Percentiles rank a stretch among this genome's conserved stretches.
These are phyloP conservation scores for Boloria euphrosyne DNA, from an alignment of 2,888 invertebrate genomes.

Conservation along the genomic window DNA sequence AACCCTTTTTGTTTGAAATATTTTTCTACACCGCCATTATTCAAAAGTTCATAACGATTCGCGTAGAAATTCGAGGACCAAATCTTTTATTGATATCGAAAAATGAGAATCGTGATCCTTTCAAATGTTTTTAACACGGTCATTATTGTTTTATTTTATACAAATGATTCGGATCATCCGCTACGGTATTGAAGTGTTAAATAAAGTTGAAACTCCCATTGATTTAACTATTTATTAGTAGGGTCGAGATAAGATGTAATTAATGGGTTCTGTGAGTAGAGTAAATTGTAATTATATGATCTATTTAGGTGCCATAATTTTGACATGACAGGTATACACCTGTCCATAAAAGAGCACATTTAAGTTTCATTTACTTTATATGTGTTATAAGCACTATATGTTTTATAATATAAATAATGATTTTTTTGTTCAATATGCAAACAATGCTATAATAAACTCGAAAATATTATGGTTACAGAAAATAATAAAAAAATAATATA, in stretches of 20 bases:
- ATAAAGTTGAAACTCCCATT: constrained; percentile 48
- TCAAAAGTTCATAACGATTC: constrained; percentile 78
- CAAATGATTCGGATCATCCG: constrained; percentile 51
- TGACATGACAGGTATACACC: constrained; percentile 15
- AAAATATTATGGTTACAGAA: too few species aligned
- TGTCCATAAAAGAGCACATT: constrained; percentile 7
- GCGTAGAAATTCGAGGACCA: constrained; percentile 66
- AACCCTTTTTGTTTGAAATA: constrained; percentile 78
- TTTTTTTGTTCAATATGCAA: too few species aligned
- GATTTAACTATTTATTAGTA: constrained; percentile 55
- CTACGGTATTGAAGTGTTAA: constrained; percentile 50
- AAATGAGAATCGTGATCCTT: constrained; percentile 66
- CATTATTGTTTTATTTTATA: constrained; percentile 64
- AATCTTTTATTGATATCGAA: constrained; percentile 76
- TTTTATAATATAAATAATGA: too few species aligned
- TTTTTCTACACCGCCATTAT: constrained; percentile 75
- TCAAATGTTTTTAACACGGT: constrained; percentile 59
- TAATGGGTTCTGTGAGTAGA: constrained; percentile 23
- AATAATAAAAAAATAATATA: not conserved
- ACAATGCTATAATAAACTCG: too few species aligned
- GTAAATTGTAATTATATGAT: constrained; percentile 23
- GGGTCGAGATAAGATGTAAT: constrained; percentile 46
- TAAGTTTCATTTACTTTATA: constrained; percentile 1
- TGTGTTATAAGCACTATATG: too few species aligned
- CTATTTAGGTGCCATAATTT: constrained; percentile 14